Conservation (phyloP, 2,113 vertebrate genomes). For the Grus americana region DNA sequence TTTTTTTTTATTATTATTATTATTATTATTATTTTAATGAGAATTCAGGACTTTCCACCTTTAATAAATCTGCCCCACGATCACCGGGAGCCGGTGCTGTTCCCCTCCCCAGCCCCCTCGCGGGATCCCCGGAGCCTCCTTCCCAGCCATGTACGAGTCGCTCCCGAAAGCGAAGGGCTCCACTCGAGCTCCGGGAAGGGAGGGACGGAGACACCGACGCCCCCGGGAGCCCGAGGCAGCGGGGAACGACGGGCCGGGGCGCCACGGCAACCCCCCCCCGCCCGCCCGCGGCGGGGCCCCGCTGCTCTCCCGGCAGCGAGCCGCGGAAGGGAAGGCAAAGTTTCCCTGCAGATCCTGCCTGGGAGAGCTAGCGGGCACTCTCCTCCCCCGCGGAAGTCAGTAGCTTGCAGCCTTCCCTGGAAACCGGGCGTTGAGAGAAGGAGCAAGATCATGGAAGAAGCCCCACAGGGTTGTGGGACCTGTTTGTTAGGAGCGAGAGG, state of each 20-base stretch:
- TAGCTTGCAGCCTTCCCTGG: background rate
- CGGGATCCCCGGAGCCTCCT: background rate
- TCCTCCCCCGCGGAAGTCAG: background rate
- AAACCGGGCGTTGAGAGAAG: background rate
- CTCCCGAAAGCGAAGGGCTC: background rate
- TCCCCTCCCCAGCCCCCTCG: background rate
- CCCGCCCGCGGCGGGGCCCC: background rate
- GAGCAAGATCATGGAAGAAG: background rate
- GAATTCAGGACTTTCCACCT: background rate
- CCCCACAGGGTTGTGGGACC: background rate
- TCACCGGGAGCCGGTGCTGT: background rate
- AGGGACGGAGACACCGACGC: background rate
- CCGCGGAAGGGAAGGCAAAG: background rate
- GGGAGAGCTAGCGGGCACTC: conserved; percentile 35
- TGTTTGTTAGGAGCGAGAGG: background rate
- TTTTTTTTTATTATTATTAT: background rate
- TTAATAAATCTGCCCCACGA: background rate
- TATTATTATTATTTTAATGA: background rate
- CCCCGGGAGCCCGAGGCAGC: background rate
- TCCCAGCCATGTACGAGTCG: background rate
- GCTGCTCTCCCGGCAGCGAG: background rate
- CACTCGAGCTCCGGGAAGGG: background rate
- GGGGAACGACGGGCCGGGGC: background rate
- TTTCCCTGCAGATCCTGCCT: conserved; percentile 20
- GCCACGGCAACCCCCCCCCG: background rate